Evolutionary conservation across 2,113 vertebrate species (phyloP), one percentile per base, ranked within the genome.

Genomic region (Ondatra zibethicus): DNA sequence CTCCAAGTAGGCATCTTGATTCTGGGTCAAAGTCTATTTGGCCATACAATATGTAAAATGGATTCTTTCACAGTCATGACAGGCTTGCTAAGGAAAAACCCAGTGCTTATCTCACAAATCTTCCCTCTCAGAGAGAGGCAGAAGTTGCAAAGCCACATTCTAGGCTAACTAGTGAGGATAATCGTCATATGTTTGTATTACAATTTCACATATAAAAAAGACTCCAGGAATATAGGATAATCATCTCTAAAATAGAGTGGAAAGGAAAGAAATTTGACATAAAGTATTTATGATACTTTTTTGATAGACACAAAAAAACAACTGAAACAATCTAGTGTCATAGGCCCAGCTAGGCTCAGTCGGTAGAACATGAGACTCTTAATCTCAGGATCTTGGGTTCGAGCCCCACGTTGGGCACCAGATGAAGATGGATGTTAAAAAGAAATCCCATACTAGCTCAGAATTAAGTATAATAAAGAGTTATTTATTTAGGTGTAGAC

Each of bases 21-120:
- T 94, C 61, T 47, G 61, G 36, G 27, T 93, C 84, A 70, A 3
- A 29, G 63, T 31, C 31, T 78, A 92, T 87, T 93, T 70, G 86
- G 19, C 29, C 58, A 75, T 80, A 52, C 68, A 66, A 8, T 17
- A 11, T 47, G 55, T 7, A 33, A 88, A 95, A 66, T 39, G 61
- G 39, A 76, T 58, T 88, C 73, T 86, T 50, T 86, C 47, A 50
- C 11, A 73, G 33, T 1, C 70, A 50, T 66, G 88, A 0, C 50
- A 19, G 21, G 7, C 65, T 95, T 47, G 31, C 1, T 89, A 92
- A 65, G 81, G 9, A 55, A 96, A 90, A 97, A 96, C n/a, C 8
- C 5, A 45, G 55, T 29, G 45, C 73, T 1, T 3, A 52, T 25
- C 36, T 84, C 36, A 73, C 29, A 61, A 31, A 81, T 68, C 70